These are phyloP conservation scores for Oceanodroma leucorhoa DNA, from an alignment of 2,797 vertebrate genomes.

Conservation along the genomic window DNA sequence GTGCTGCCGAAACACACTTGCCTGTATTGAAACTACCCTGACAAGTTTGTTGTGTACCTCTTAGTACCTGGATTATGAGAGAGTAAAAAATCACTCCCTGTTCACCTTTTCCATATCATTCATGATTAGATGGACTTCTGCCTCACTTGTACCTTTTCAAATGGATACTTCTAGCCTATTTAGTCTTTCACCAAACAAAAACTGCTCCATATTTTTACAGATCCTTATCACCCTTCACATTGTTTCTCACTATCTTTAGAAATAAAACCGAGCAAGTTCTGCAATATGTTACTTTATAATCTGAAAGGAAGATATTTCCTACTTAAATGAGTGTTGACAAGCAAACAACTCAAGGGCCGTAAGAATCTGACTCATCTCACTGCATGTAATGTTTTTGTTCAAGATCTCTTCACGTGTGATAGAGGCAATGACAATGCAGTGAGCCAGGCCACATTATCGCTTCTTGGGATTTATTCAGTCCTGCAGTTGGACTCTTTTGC, in stretches of 20 bases:
- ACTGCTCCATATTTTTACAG: not conserved
- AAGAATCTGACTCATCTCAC: not conserved
- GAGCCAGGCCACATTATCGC: not conserved
- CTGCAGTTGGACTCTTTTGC: not conserved
- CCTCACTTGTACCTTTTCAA: not conserved
- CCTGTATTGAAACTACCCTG: not conserved
- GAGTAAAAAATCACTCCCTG: not conserved
- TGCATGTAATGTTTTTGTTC: not conserved
- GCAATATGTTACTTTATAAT: not conserved
- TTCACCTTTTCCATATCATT: not conserved
- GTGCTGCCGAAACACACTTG: not conserved
- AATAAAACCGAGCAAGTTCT: not conserved
- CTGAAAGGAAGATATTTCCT: not conserved
- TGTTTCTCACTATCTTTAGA: not conserved
- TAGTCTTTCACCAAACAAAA: not conserved
- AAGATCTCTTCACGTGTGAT: fast-evolving
- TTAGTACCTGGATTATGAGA: not conserved
- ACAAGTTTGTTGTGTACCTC: not conserved
- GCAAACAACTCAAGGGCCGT: fast-evolving
- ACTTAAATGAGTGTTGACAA: not conserved
- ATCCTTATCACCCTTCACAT: not conserved
- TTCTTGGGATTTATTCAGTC: not conserved
- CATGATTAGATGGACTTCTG: not conserved
- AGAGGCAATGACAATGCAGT: not conserved
- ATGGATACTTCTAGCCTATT: not conserved